Conservation (phyloP, 2,113 vertebrate genomes). For the Rhizomys pruinosus region DNA sequence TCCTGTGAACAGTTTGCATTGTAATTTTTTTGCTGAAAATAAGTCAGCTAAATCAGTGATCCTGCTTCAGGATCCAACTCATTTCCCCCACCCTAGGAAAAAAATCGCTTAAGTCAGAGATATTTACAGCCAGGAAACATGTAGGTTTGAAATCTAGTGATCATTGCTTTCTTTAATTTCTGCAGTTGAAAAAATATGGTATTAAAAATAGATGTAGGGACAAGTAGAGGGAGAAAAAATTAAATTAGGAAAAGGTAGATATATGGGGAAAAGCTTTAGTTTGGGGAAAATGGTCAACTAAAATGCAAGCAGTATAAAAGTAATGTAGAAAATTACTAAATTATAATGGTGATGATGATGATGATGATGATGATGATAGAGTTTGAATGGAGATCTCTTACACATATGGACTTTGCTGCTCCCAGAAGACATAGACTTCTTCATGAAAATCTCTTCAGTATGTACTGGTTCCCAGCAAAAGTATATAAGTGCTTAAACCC, state of each 20-base stretch:
- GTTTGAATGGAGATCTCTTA: neutral
- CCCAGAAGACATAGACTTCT: too few relatives aligned
- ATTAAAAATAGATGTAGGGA: neutral
- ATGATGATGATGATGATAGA: neutral
- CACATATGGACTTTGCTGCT: too few relatives aligned
- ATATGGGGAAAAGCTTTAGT: neutral
- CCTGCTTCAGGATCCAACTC: neutral
- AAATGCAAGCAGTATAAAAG: neutral
- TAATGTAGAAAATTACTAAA: too few relatives aligned
- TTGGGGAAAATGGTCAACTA: too few relatives aligned
- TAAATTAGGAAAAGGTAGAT: neutral
- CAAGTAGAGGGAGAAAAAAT: neutral
- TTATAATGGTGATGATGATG: neutral
- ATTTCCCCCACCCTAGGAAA: neutral
- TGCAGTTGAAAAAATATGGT: neutral
- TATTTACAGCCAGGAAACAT: neutral
- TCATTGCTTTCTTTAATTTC: conserved; percentile 4
- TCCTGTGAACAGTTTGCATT: neutral
- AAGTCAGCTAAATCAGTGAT: neutral
- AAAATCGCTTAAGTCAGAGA: neutral
- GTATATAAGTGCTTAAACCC: too few relatives aligned
- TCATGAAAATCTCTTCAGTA: neutral
- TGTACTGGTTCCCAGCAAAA: too few relatives aligned
- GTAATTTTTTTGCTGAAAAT: conserved; percentile 2
- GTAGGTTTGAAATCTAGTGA: neutral